Evolutionary conservation across 2,888 invertebrate genomes (phyloP).

Genomic region (Netelia inedita): DNA sequence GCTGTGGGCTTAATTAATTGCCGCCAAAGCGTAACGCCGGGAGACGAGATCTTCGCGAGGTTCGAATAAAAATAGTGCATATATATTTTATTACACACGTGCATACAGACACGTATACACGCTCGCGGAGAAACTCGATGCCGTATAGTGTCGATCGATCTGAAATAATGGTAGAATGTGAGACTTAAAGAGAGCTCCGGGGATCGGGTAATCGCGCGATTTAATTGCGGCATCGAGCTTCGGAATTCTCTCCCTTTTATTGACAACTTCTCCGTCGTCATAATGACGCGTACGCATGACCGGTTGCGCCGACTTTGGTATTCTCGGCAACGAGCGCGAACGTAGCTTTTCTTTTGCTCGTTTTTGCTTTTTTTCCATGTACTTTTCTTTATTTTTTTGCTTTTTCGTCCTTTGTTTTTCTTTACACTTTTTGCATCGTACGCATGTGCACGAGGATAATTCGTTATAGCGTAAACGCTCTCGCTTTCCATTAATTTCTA

Average conservation of each 20-base stretch:
- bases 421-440: neutral
- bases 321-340: slow-evolving; percentile 21
- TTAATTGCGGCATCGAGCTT: slow-evolving; percentile 42
- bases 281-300: slow-evolving; percentile 37
- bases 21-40: slow-evolving; percentile 42
- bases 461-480: slow-evolving; percentile 33
- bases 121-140: neutral
- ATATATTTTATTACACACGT: slow-evolving; percentile 12
- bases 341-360: neutral
- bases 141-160: neutral
- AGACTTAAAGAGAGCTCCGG: slow-evolving; percentile 22
- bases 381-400: neutral
- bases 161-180: slow-evolving; percentile 20
- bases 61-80: slow-evolving; percentile 38
- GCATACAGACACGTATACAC: neutral
- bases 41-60: slow-evolving; percentile 21
- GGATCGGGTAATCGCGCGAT: slow-evolving; percentile 35
- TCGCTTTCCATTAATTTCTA: slow-evolving; percentile 53
- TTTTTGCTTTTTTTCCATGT: neutral
- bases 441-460: slow-evolving; percentile 13
- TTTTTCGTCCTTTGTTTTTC: neutral
- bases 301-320: slow-evolving; percentile 48
- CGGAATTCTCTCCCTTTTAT: slow-evolving; percentile 49
- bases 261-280: slow-evolving; percentile 44
- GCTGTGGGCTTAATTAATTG: slow-evolving; percentile 63